Evolutionary conservation across 92 coral and sea anemone genomes (phyloP).

Genomic region (Virgularia gustaviana): DNA sequence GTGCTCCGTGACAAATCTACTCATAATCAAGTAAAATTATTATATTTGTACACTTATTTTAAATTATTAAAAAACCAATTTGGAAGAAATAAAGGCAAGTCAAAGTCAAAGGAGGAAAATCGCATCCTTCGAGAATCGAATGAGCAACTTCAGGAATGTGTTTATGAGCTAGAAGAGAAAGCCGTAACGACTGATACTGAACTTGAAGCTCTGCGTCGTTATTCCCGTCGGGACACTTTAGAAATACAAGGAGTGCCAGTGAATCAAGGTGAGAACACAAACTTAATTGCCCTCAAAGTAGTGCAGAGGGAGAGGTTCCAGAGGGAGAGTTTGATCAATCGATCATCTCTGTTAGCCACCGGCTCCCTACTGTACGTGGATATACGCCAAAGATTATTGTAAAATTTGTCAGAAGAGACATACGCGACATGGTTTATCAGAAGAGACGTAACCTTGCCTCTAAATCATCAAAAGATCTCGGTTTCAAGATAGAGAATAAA

Average conservation of each 20-base stretch:
- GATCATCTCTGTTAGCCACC: background rate
- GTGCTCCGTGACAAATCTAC: no score
- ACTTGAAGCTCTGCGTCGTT: background rate
- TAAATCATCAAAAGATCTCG: background rate
- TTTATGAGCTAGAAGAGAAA: background rate
- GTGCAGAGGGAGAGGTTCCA: background rate
- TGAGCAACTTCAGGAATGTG: background rate
- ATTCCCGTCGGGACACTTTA: background rate
- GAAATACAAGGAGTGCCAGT: conserved; percentile 1
- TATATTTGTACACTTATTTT: no score
- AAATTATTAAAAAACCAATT: background rate
- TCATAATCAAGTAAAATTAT: no score
- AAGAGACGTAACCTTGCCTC: background rate
- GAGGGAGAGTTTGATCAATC: background rate
- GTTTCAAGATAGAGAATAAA: background rate
- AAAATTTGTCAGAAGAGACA: background rate
- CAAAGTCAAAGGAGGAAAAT: background rate
- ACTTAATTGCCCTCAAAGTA: background rate
- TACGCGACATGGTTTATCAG: background rate
- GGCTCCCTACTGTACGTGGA: background rate
- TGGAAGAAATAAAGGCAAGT: background rate
- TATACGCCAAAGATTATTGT: background rate
- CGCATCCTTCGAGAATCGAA: background rate
- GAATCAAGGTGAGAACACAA: background rate
- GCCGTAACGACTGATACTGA: background rate